Percentiles rank a stretch among this genome's conserved stretches.
Evolutionary conservation across 2,113 vertebrate species (phyloP).

Genomic region (Hydrochoerus hydrochaeris): DNA sequence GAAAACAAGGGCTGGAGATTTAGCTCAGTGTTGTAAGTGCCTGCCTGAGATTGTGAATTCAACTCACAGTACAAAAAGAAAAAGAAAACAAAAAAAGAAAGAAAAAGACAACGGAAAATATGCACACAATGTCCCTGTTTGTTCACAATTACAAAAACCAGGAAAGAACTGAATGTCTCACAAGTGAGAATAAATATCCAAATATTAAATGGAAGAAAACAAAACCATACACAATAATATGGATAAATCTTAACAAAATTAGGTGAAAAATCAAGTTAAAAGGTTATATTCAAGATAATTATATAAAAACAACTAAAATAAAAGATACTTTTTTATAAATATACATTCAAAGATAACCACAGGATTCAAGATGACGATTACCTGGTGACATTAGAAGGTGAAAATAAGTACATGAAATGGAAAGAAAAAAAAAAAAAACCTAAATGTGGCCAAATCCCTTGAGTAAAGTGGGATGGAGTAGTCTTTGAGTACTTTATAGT

Average conservation of each 20-base stretch:
- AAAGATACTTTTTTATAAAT: neutral
- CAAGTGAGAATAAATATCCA: neutral
- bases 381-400: neutral
- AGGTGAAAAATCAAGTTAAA: slow-evolving; percentile 38
- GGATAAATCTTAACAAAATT: neutral
- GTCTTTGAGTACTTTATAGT: neutral
- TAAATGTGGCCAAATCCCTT: neutral
- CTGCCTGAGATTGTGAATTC: too few relatives aligned
- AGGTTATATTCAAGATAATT: slow-evolving; percentile 40
- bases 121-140: neutral
- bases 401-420: neutral
- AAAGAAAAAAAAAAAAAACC: neutral
- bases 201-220: neutral
- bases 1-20: too few relatives aligned
- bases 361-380: slow-evolving; percentile 7
- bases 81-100: too few relatives aligned
- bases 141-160: slow-evolving; percentile 12
- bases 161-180: neutral
- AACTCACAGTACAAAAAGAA: too few relatives aligned
- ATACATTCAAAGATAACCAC: neutral
- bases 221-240: neutral
- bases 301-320: slow-evolving; percentile 8
- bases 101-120: neutral
- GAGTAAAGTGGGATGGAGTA: neutral
- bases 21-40: too few relatives aligned